Evolutionary conservation across 2,113 vertebrate genomes (phyloP), one percentile per base, ranked within the genome.

Genomic region (Corythaeola cristata): DNA sequence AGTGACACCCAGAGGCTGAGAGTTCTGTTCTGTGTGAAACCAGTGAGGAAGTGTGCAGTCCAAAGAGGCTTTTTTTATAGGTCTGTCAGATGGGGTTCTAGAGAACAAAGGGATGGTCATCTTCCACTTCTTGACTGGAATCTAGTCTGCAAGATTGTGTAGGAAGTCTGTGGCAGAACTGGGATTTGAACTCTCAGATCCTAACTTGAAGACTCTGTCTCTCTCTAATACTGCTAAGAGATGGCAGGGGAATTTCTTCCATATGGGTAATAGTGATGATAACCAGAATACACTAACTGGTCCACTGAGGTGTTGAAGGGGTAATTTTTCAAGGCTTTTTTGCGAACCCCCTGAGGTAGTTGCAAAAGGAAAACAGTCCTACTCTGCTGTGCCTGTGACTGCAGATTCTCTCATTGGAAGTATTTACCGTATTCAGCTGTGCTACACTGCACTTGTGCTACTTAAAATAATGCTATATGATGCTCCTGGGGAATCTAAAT

Each of bases 21-120:
- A 49, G 26, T 3, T 41, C 1, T 17, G 17, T 63, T 17, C 59
- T 58, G 9, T 32, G 3, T 35, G 77, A 50, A 58, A 63, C 49
- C 30, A 9, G 22, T 5, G 59, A 68, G 64, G 30, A 82, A 83
- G 28, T 0, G 0, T 1, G 0, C 16, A 44, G 6, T 21, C 44
- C 7, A 6, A 27, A 47, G 69, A 85, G 47, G 22, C 12, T 16
- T 39, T 49, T 44, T 22, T 17, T 24, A 10, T 32, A 64, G 18
- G 37, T 72, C 67, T 3, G 3, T 52, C 21, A 55, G 50, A 28
- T 5, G 10, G 41, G 22, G 11, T 19, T 75, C 26, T 53, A 27
- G 53, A 56, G 27, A 39, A 19, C 21, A 45, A 71, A 62, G 15
- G 3, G 59, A 18, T 35, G 23, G 33, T 30, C 50, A 45, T 85